Percentiles rank a stretch among this genome's conserved stretches.
phyloP scores from a whole-genome alignment of 2,888 invertebrate genomes.

The Zeuzera pyrina region DNA sequence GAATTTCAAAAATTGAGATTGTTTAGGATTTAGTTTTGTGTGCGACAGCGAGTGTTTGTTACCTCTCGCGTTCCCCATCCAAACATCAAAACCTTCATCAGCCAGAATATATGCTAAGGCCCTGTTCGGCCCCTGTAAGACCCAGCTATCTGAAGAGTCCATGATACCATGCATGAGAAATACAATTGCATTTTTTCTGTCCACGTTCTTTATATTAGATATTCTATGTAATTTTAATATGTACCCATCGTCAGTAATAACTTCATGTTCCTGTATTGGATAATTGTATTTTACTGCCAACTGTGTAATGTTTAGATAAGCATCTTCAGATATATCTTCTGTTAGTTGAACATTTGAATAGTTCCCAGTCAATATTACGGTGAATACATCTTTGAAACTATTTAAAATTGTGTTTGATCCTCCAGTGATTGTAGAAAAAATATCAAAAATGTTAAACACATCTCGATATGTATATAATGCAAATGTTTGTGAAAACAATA shows the following conservation, averaged over 20 bases:
- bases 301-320: conserved; percentile 31
- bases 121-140: conserved; percentile 76
- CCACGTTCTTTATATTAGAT: conserved; percentile 16
- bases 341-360: too few relatives aligned
- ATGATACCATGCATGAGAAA: conserved; percentile 87
- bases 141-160: conserved; percentile 81
- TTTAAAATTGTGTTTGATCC: too few relatives aligned
- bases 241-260: conserved; percentile 44
- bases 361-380: conserved; percentile 6
- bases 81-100: conserved; percentile 80
- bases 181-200: conserved; percentile 46
- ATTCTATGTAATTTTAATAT: conserved; percentile 43
- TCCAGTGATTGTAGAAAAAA: too few relatives aligned
- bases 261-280: conserved; percentile 34
- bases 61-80: conserved; percentile 89
- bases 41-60: conserved; percentile 79
- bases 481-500: too few relatives aligned
- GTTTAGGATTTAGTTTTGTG: conserved; percentile 22
- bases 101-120: conserved; percentile 76
- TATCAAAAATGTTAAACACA: too few relatives aligned
- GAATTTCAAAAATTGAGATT: conserved; percentile 46
- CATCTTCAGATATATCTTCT: conserved; percentile 24
- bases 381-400: conserved; percentile 13
- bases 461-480: too few relatives aligned
- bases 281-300: conserved; percentile 35